phyloP scores from a whole-genome alignment of 2,113 vertebrate species.

The Pipa parva region DNA sequence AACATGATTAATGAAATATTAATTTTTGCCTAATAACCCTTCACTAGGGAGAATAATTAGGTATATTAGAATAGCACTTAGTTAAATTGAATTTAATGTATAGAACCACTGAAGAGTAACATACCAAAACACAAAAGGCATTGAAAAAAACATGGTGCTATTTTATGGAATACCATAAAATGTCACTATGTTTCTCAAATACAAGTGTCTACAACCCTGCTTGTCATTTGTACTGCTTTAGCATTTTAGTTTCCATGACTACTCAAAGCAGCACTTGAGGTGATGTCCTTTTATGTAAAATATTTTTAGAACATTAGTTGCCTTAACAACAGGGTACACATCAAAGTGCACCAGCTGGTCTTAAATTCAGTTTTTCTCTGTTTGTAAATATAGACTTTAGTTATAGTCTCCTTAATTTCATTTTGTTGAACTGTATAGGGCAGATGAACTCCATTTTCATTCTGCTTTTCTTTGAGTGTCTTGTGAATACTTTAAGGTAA shows the following conservation, averaged over 20 bases:
- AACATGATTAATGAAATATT: slow-evolving; percentile 38
- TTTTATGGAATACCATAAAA: not conserved
- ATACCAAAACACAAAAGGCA: slow-evolving; percentile 2
- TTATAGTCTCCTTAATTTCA: slow-evolving; percentile 13
- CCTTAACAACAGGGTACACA: slow-evolving; percentile 38
- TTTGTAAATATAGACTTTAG: slow-evolving; percentile 30
- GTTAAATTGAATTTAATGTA: slow-evolving; percentile 20
- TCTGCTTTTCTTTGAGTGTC: too few relatives aligned
- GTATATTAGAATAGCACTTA: not conserved
- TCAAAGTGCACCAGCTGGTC: slow-evolving; percentile 31
- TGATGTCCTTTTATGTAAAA: slow-evolving; percentile 42
- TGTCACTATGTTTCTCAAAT: slow-evolving; percentile 14
- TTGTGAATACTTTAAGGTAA: too few relatives aligned
- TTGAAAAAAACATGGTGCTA: slow-evolving; percentile 4
- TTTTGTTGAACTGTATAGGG: too few relatives aligned
- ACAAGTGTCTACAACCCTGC: slow-evolving; percentile 23
- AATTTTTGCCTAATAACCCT: slow-evolving; percentile 35
- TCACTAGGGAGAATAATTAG: slow-evolving; percentile 23
- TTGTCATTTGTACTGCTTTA: slow-evolving; percentile 32
- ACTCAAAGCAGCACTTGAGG: slow-evolving; percentile 38
- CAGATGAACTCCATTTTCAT: not conserved
- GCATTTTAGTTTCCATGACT: slow-evolving; percentile 39
- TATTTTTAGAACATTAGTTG: slow-evolving; percentile 44
- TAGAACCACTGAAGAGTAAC: slow-evolving; percentile 7
- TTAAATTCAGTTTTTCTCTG: slow-evolving; percentile 27